phyloP scores from a whole-genome alignment of 1,140 invertebrate genomes.

The Steinernema khuongi region DNA sequence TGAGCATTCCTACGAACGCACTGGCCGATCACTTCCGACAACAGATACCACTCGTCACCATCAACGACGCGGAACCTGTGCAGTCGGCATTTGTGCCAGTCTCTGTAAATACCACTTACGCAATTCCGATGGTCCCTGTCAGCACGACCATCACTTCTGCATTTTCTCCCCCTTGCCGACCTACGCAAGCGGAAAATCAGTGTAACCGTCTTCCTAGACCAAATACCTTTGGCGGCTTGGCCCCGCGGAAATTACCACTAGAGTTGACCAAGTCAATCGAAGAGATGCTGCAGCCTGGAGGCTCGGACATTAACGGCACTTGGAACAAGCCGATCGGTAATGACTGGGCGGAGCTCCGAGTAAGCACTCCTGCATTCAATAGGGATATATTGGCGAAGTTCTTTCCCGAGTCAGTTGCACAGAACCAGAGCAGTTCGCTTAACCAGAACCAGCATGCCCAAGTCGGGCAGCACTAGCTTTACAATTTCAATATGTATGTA shows the following conservation, averaged over 20 bases:
- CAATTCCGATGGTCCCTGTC: background rate
- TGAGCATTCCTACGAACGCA: slow-evolving; percentile 3
- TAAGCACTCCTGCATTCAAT: background rate
- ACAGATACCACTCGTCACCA: slow-evolving; percentile 2
- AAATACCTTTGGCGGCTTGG: background rate
- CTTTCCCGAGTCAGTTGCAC: background rate
- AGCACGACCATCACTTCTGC: background rate
- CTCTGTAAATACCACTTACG: background rate
- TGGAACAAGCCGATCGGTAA: slow-evolving; percentile 2
- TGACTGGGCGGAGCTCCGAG: background rate
- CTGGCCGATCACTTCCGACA: slow-evolving; percentile 5
- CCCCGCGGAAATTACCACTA: background rate
- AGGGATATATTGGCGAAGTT: background rate
- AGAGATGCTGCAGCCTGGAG: slow-evolving; percentile 11
- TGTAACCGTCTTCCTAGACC: background rate
- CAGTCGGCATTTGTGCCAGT: slow-evolving; percentile 2
- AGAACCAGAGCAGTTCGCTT: background rate
- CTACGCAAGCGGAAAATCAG: background rate
- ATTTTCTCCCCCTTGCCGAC: background rate
- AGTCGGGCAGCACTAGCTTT: background rate
- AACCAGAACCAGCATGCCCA: no score
- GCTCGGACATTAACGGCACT: background rate
- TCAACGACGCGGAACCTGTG: background rate
- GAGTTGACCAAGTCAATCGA: background rate
- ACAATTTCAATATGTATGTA: background rate